Evolutionary conservation across 2,888 invertebrate genomes (phyloP), one percentile per base, ranked within the genome.

Genomic region (Microplitis manilae): DNA sequence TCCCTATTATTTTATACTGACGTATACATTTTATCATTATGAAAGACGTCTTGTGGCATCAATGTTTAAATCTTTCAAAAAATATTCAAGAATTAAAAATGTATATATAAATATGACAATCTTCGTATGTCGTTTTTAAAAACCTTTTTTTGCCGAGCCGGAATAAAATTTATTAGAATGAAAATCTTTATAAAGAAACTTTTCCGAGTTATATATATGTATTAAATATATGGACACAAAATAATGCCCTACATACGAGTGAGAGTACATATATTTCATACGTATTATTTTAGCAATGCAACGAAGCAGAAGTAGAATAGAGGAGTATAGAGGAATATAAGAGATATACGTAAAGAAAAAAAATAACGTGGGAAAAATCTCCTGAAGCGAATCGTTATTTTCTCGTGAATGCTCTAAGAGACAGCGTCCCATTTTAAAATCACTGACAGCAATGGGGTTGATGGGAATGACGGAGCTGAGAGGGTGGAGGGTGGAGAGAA

Each of bases 391-490:
- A 70, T 70, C 70, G 60, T 70, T 70, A 70, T 70, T 70, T 70
- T 70, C 70, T 70, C 70, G 59, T 70, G 70, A 70, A 70, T 70
- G 70, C 70, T 30, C 70, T 50, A 20, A 69, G 50, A 59, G 20
- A 50, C 50, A 41, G 20, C 41, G 61, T 71, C 60, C 30, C 59
- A 71, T 71, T 71, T 71, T 71, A 61, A 71, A 71, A 71, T 71
- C 38, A 71, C 70, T 71, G 69, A 9, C 9, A n/a, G 60, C 62
- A 73, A 39, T 50, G 41, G 71, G 68, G n/a, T 38, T 15, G 38
- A 38, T 15, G 41, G 20, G 59, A 6, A 69, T n/a, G 73, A 64
- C 40, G 8, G 69, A 61, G 38, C 76, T 50, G 71, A 75, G 39
- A 60, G 41, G 60, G 72, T 30, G 38, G 75, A 73, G 39, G 40